Evolutionary conservation across 2,888 invertebrate species (phyloP), one percentile per base, ranked within the genome.

Genomic region (Xylophagus ater): DNA sequence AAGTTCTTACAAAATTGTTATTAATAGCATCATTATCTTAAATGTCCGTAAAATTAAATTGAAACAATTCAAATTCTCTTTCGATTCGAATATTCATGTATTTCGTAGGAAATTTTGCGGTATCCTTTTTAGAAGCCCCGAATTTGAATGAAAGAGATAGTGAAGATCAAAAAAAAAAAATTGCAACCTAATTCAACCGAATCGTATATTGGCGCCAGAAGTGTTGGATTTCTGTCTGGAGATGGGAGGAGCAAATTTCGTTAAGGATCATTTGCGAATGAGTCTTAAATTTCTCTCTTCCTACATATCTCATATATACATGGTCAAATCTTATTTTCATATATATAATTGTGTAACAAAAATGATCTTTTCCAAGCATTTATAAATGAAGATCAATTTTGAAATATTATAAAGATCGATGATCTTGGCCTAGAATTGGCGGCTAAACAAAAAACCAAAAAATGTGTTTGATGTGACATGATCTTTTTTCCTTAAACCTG

Each of bases 181-280:
- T 36, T 21, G 28, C 28, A 12, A 12, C 12, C 29, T n/a, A n/a
- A n/a, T n/a, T n/a, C n/a, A n/a, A 36, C 25, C 18, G 31, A 21
- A 31, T 15, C 28, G 28, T 23, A n/a, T n/a, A 31, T 12, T 40
- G 46, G 46, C 46, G 46, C 46, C 46, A 37, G 30, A 30, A 29
- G 46, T 46, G 34, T 46, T 43, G 21, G 42, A 29, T 46, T 46
- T 32, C 43, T 34, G 46, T 46, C 46, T 46, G 33, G 23, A 10
- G 23, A 20, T 24, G n/a, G 46, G 46, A 37, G 42, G 42, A 31
- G 30, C 37, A 24, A 23, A 26, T 46, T 43, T 42, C 36, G 43
- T 43, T 34, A 23, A 46, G 46, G 42, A 46, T 46, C 46, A 42
- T 46, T 43, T 46, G 42, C 42, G 23, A 46, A 40, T 34, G 40